A percentile compares a stretch with the other conserved stretches of the same genome.
phyloP scores from a whole-genome alignment of 2,888 invertebrate species.

The Platerodrilus igneus region DNA sequence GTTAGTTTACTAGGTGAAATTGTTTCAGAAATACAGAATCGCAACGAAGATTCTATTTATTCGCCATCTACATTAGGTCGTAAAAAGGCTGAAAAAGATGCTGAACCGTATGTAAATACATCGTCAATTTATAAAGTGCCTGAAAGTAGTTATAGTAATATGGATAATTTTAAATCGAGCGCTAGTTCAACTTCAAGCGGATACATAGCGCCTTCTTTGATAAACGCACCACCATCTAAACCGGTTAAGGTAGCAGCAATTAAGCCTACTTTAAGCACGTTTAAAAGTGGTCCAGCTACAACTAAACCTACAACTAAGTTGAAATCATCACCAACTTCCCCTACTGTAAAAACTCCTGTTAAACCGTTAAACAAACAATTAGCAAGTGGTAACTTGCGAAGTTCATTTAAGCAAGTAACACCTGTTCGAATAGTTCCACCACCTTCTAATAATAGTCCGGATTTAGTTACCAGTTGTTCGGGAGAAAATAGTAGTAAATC shows the following conservation, averaged over 20 bases:
- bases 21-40: constrained; percentile 79
- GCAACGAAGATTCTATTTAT: constrained; percentile 84
- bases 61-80: constrained; percentile 68
- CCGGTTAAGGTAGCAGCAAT: constrained; percentile 18
- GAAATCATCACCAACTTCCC: constrained; percentile 23
- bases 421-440: constrained; percentile 34
- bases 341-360: constrained; percentile 19
- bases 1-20: constrained; percentile 81
- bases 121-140: constrained; percentile 55
- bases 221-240: constrained; percentile 60
- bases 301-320: constrained; percentile 19
- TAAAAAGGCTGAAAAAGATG: constrained; percentile 51
- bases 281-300: constrained; percentile 32
- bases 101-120: constrained; percentile 59
- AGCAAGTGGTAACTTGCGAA: constrained; percentile 52
- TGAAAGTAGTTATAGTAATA: constrained; percentile 62
- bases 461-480: constrained; percentile 70
- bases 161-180: constrained; percentile 55
- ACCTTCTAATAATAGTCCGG: constrained; percentile 58
- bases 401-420: constrained; percentile 41
- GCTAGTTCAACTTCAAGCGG: constrained; percentile 65
- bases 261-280: constrained; percentile 35
- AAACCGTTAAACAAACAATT: constrained; percentile 34
- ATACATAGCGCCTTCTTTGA: constrained; percentile 67
- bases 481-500: constrained; percentile 50